These are phyloP conservation scores for Coracopsis vasa DNA, from an alignment of 2,113 vertebrate genomes.

Conservation along the genomic window DNA sequence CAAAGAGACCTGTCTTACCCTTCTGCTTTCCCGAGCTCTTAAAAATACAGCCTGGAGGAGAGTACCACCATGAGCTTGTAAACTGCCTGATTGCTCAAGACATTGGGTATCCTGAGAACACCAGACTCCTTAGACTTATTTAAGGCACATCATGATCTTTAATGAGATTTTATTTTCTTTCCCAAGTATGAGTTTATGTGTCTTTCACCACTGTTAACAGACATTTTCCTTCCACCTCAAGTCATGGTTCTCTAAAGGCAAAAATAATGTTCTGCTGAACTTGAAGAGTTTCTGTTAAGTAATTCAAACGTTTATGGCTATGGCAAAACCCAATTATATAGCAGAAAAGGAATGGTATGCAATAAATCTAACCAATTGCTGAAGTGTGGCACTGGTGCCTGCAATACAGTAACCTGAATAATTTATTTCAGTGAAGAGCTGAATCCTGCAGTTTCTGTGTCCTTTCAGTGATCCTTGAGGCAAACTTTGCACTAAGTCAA, in stretches of 20 bases:
- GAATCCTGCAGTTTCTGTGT: neutral
- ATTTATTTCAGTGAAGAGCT: neutral
- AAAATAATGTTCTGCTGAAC: neutral
- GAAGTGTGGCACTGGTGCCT: neutral
- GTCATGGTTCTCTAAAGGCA: neutral
- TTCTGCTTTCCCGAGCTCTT: neutral
- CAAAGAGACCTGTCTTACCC: rapidly evolving
- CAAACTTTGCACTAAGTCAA: neutral
- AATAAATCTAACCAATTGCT: neutral
- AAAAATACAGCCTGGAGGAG: neutral
- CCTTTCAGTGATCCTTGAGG: neutral
- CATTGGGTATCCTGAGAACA: neutral
- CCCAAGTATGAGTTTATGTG: neutral
- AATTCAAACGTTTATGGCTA: neutral
- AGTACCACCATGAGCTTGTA: neutral
- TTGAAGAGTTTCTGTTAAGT: neutral
- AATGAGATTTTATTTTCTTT: neutral
- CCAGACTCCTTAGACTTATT: neutral
- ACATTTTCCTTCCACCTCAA: neutral
- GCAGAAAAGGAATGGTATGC: neutral
- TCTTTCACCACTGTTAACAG: neutral
- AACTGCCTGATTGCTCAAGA: neutral
- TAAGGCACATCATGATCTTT: neutral
- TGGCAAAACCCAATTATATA: neutral
- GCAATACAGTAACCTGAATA: neutral